Conservation (phyloP, 2,113 vertebrate genomes). For the Pongo pygmaeus region DNA sequence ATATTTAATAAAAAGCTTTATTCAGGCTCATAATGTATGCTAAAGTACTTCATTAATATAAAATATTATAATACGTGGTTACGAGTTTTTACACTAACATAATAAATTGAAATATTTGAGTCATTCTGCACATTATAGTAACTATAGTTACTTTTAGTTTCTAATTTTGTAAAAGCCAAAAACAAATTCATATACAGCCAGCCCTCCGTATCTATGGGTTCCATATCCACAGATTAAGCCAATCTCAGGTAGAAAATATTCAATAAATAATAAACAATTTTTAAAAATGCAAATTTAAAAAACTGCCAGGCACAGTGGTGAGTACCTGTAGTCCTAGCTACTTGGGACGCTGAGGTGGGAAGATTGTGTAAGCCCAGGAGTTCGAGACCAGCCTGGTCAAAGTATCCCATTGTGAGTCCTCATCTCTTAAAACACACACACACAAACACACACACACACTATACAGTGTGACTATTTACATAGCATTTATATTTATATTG, state of each 20-base stretch:
- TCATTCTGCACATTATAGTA: background rate
- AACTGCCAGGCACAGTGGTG: background rate
- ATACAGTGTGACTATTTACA: background rate
- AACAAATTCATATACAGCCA: background rate
- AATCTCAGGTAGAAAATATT: background rate
- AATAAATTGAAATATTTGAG: background rate
- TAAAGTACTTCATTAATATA: background rate
- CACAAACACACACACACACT: too few species aligned
- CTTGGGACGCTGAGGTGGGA: background rate
- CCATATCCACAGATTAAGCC: background rate
- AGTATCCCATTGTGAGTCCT: background rate
- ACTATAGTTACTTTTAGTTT: slow-evolving; percentile 19
- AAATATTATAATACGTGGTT: background rate
- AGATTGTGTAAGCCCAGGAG: background rate
- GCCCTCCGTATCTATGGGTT: background rate
- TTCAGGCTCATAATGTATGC: background rate
- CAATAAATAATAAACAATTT: background rate
- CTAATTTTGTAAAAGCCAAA: slow-evolving; percentile 18
- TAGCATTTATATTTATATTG: background rate
- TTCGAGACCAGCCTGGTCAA: background rate
- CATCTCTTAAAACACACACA: background rate
- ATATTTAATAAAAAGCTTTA: slow-evolving; percentile 30
- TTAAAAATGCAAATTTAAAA: background rate
- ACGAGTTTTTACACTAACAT: slow-evolving; percentile 13
- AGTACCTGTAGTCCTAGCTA: background rate